Evolutionary conservation across 1,140 invertebrate genomes (phyloP), one percentile per base, ranked within the genome.

Genomic region (Sarcophaga peregrina): DNA sequence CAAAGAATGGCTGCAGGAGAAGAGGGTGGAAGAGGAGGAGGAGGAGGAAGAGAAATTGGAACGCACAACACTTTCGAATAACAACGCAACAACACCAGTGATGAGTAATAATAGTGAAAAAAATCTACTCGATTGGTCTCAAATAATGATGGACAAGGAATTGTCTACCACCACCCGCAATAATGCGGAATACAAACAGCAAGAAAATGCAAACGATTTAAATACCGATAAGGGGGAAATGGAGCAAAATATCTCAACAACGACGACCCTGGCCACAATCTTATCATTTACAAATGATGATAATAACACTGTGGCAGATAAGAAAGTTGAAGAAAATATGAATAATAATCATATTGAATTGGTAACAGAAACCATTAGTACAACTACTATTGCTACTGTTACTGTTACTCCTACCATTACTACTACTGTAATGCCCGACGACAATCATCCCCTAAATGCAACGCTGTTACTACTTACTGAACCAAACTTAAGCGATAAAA

Each of bases 121-220:
- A 52, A 89, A 86, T 83, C 80, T 90, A 0, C 74, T 88, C 10
- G 89, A 90, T 81, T 90, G 89, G 89, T 86, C 87, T 17, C 85
- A 90, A 25, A 87, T 90, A 8, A 86, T 87, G 45, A 50, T 80
- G 86, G 58, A 86, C 85, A 86, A 86, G 82, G 45, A 46, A 68
- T 0, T 74, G 7, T 11, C 11, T 5, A 72, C 48, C 52, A 9
- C 62, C n/a, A 7, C 73, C 83, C 13, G 86, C 86, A 73, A 87
- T 86, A 54, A 50, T 4, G 15, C 46, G 83, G 73, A 3, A 86
- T 86, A 45, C 73, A 7, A 47, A 74, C 5, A 37, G 46, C 6
- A 74, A 37, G 73, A 45, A 15, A 74, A 45, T 4, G 37, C 3
- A 74, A 45, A 17, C 15, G 10, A 13, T 15, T 48, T 13, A 3